Evolutionary conservation across 2,888 invertebrate genomes (phyloP).

Genomic region (Spialia ferax): DNA sequence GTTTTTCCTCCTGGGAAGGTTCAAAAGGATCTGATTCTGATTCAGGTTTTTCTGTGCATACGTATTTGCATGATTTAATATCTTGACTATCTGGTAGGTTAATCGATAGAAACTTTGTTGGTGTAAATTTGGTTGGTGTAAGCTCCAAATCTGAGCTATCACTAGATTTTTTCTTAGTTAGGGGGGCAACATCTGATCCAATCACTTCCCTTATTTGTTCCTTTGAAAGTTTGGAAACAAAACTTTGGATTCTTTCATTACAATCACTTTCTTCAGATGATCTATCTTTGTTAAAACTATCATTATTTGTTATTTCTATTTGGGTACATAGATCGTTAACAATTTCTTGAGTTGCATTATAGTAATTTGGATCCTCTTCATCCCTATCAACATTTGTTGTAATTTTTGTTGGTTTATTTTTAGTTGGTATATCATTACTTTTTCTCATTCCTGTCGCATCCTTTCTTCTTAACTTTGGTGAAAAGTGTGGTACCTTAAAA

Average conservation of each 20-base stretch:
- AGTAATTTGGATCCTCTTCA: constrained; percentile 61
- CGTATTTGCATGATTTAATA: constrained; percentile 64
- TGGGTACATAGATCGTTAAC: constrained; percentile 70
- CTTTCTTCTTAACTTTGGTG: constrained; percentile 64
- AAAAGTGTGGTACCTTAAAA: constrained; percentile 70
- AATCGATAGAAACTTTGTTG: constrained; percentile 60
- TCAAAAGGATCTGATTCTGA: constrained; percentile 72
- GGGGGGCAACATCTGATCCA: constrained; percentile 50
- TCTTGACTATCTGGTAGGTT: constrained; percentile 76
- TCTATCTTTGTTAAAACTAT: constrained; percentile 26
- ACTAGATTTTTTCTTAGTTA: constrained; percentile 55
- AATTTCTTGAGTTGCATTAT: constrained; percentile 73
- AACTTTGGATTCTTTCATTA: constrained; percentile 52
- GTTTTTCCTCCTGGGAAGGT: constrained; percentile 23
- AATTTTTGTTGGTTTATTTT: constrained; percentile 20
- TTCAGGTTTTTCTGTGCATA: constrained; percentile 47
- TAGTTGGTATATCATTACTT: constrained; percentile 32
- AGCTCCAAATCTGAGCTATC: constrained; percentile 66
- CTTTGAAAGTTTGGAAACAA: constrained; percentile 53
- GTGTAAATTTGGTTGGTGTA: constrained; percentile 66
- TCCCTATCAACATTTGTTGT: neutral
- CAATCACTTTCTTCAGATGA: constrained; percentile 47
- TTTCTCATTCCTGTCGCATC: constrained; percentile 48
- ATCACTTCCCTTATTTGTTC: constrained; percentile 57
- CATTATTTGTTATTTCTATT: constrained; percentile 13